A percentile compares a stretch with the other conserved stretches of the same genome.
phyloP scores from a whole-genome alignment of 2,797 vertebrate genomes.

The Macropodus opercularis region DNA sequence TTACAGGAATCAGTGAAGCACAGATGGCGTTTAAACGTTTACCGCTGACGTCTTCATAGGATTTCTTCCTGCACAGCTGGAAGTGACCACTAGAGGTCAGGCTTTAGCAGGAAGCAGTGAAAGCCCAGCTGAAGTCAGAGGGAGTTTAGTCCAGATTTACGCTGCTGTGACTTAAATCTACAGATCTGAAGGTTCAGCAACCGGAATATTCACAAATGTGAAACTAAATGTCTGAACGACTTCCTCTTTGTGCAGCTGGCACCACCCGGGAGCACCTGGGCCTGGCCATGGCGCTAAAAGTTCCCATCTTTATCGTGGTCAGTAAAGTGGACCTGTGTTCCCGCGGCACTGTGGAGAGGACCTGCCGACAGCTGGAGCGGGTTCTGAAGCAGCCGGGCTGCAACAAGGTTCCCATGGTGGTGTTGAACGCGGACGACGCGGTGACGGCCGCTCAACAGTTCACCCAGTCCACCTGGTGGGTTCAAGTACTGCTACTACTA shows the following conservation, averaged over 20 bases:
- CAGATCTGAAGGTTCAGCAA: not conserved
- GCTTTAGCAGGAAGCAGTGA: not conserved
- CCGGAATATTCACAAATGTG: too few relatives aligned
- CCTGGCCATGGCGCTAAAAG: conserved; percentile 95
- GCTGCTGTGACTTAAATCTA: too few relatives aligned
- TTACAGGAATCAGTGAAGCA: too few relatives aligned
- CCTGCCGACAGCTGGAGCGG: conserved; percentile 92
- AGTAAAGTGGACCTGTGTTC: conserved; percentile 95
- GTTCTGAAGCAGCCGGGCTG: conserved; percentile 96
- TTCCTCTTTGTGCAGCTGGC: conserved; percentile 80
- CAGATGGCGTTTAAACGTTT: too few relatives aligned
- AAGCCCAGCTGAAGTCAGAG: not conserved
- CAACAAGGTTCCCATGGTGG: conserved; percentile 92
- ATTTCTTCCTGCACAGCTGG: not conserved
- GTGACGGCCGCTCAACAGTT: conserved; percentile 96
- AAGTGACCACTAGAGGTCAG: conserved; percentile 9
- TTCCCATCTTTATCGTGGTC: conserved; percentile 96
- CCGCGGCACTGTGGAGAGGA: conserved; percentile 89
- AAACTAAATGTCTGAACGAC: not conserved
- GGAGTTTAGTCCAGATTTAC: not conserved
- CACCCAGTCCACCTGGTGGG: conserved; percentile 82
- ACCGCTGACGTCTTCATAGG: too few relatives aligned
- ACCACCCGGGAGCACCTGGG: conserved; percentile 95
- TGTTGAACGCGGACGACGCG: conserved; percentile 89
- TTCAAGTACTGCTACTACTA: not conserved